Conservation (phyloP, 2,113 vertebrate species). For the Corythoichthys intestinalis region DNA sequence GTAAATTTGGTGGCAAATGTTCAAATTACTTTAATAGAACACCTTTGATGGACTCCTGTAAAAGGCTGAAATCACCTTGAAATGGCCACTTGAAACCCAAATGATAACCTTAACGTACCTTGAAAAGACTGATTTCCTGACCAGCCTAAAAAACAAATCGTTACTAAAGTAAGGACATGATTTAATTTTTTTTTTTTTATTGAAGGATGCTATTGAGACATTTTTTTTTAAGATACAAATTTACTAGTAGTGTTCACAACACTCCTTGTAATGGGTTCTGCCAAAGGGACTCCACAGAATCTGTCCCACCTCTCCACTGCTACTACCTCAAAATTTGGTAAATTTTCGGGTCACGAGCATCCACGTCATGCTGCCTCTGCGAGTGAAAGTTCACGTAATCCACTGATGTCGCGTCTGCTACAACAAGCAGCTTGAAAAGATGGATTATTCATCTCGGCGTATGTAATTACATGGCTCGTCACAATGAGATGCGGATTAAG, state of each 20-base stretch:
- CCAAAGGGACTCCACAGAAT: not conserved
- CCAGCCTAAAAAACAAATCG: too few relatives aligned
- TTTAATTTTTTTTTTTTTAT: too few relatives aligned
- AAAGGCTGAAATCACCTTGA: too few relatives aligned
- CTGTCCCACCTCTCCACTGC: not conserved
- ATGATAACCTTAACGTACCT: too few relatives aligned
- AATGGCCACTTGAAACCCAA: too few relatives aligned
- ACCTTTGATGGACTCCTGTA: too few relatives aligned
- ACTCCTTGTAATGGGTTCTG: not conserved
- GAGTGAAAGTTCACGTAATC: slow-evolving; percentile 44
- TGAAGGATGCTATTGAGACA: too few relatives aligned
- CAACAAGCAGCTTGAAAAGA: slow-evolving; percentile 60
- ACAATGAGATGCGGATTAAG: slow-evolving; percentile 78
- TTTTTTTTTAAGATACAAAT: too few relatives aligned
- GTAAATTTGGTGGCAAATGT: too few relatives aligned
- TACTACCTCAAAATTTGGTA: not conserved
- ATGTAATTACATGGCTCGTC: slow-evolving; percentile 78
- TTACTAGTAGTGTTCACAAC: not conserved
- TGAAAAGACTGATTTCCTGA: too few relatives aligned
- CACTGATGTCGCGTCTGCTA: slow-evolving; percentile 41
- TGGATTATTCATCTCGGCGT: slow-evolving; percentile 70
- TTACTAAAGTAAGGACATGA: too few relatives aligned
- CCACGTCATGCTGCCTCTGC: not conserved
- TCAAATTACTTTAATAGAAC: too few relatives aligned
- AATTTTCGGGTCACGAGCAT: not conserved